Evolutionary conservation across 2,888 invertebrate species (phyloP), one percentile per base, ranked within the genome.

Genomic region (Drosophila histrio): DNA sequence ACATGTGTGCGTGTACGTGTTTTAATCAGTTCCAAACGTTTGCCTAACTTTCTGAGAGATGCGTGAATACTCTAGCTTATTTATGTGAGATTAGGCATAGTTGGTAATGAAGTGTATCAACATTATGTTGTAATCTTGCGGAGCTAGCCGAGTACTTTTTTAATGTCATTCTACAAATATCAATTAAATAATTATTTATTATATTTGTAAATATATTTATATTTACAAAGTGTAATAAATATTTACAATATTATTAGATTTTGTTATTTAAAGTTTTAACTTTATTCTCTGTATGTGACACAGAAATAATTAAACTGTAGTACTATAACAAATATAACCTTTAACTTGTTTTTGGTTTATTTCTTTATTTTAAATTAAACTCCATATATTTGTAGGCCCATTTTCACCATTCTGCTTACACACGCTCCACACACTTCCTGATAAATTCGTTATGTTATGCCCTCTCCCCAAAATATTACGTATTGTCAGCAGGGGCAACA

Each of bases 401-500:
- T 7, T 34, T 19, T 24, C 6, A 24, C 6, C 4, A 6, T 3
- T 24, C n/a, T n/a, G n/a, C n/a, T 36, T 17, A 4, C 17, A 9
- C 36, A 38, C 38, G 11, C 3, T 11, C 11, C 44, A 17, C 15
- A 26, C 6, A 19, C 17, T 44, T 17, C 3, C 44, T 11, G 7
- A 28, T 19, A 19, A 44, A 44, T 44, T 19, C 11, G 17, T 44
- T n/a, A 44, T 17, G 17, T 28, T 44, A 7, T 44, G 0, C 26
- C 24, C 15, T 7, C n/a, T 3, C 8, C 9, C 11, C 3, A 17
- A 17, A 17, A 19, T 38, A 17, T 17, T 11, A 28, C 11, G 26
- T 44, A 11, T 19, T 17, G 15, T 52, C 38, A 39, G 34, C 49
- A 9, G 38, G 2, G 26, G 34, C 34, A 61, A 56, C 50, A 63